A percentile compares a stretch with the other conserved stretches of the same genome.
Conservation (phyloP, 37 sponge, comb jelly and placozoan species). For the Petrosia ficiformis region DNA sequence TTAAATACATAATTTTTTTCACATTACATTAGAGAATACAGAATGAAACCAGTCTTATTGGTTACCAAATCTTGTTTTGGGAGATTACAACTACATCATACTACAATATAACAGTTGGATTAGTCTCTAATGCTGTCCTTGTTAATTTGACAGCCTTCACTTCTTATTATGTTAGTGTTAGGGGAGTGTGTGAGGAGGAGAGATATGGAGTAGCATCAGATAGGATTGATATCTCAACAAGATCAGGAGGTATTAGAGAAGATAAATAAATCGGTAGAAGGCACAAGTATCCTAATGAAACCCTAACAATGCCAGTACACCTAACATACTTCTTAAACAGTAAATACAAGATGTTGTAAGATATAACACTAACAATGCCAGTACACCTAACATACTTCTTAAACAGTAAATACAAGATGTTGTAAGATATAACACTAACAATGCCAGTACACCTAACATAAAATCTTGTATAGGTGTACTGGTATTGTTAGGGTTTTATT, state of each 20-base stretch:
- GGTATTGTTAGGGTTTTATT: too few species aligned
- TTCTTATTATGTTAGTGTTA: conserved; percentile 1
- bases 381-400: too few species aligned
- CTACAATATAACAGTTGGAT: not conserved
- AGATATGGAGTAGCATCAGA: not conserved
- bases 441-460: too few species aligned
- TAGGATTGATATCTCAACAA: not conserved
- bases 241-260: not conserved
- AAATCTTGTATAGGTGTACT: too few species aligned
- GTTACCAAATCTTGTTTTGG: conserved; percentile 24
- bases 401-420: too few species aligned
- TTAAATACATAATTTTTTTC: not conserved
- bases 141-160: not conserved
- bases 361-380: too few species aligned
- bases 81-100: not conserved
- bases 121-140: not conserved
- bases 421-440: too few species aligned
- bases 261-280: too few species aligned
- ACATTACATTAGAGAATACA: not conserved
- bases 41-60: not conserved
- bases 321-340: too few species aligned
- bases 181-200: not conserved
- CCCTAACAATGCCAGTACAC: too few species aligned
- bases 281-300: too few species aligned
- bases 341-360: too few species aligned